A percentile compares a stretch with the other conserved stretches of the same genome.
Evolutionary conservation across 2,888 invertebrate species (phyloP).

Genomic region (Nematopogon swammerdamellus): DNA sequence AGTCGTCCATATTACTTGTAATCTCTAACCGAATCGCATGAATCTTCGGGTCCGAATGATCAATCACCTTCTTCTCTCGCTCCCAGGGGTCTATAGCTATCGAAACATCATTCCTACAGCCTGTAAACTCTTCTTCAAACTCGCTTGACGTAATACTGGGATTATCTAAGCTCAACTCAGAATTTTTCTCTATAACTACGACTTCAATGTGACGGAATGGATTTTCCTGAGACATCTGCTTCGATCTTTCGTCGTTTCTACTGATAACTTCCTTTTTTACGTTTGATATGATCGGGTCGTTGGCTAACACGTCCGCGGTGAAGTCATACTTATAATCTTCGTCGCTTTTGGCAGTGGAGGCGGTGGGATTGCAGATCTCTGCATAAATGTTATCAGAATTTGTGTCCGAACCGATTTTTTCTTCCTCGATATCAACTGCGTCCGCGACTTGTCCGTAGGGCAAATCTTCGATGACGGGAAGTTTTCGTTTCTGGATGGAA

Average conservation of each 20-base stretch:
- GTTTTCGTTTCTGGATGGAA: slow-evolving; percentile 50
- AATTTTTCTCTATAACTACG: slow-evolving; percentile 50
- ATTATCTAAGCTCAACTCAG: slow-evolving; percentile 45
- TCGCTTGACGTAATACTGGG: slow-evolving; percentile 44
- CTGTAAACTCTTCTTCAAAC: slow-evolving; percentile 29
- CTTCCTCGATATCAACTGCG: slow-evolving; percentile 50
- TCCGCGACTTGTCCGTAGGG: slow-evolving; percentile 71
- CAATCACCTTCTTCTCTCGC: slow-evolving; percentile 27
- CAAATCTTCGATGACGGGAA: slow-evolving; percentile 61
- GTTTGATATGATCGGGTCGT: slow-evolving; percentile 47
- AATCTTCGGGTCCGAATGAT: slow-evolving; percentile 31
- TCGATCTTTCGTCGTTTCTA: slow-evolving; percentile 43
- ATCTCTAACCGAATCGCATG: slow-evolving; percentile 52
- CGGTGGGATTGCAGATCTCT: slow-evolving; percentile 58
- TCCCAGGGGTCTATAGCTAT: slow-evolving; percentile 48
- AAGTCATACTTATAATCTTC: slow-evolving; percentile 44
- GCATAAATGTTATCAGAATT: slow-evolving; percentile 66
- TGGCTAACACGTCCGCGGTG: slow-evolving; percentile 41
- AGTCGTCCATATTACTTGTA: slow-evolving; percentile 46
- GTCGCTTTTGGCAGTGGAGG: slow-evolving; percentile 20
- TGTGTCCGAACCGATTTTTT: slow-evolving; percentile 37
- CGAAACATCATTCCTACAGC: slow-evolving; percentile 41
- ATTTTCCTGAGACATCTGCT: slow-evolving; percentile 44
- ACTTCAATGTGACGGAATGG: slow-evolving; percentile 52
- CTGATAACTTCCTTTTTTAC: slow-evolving; percentile 48